phyloP scores from a whole-genome alignment of 2,113 vertebrate genomes.

The Spilogale gracilis region DNA sequence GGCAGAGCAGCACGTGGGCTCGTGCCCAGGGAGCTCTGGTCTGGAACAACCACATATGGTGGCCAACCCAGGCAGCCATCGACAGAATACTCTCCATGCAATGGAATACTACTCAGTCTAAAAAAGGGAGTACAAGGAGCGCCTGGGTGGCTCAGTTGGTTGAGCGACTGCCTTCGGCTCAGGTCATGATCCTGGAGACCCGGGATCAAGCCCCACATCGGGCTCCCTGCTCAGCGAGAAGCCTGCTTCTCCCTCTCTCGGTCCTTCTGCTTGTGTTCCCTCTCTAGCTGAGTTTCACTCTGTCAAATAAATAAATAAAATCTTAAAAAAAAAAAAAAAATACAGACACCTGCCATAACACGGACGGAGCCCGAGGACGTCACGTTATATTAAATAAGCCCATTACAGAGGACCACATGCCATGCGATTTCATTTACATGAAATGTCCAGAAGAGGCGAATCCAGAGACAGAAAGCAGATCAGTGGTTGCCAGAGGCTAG shows the following conservation, averaged over 20 bases:
- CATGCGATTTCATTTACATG: not conserved
- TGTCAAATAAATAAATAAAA: too few species aligned
- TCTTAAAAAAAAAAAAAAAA: too few species aligned
- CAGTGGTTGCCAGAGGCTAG: not conserved
- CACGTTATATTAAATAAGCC: fast-evolving
- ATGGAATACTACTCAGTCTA: not conserved
- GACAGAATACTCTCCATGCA: not conserved
- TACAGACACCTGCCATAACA: fast-evolving
- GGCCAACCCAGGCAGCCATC: not conserved
- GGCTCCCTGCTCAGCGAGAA: too few species aligned
- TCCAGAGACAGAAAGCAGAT: not conserved
- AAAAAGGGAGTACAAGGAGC: not conserved
- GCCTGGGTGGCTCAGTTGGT: too few species aligned
- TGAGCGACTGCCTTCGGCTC: too few species aligned
- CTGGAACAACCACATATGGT: not conserved
- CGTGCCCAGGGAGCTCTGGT: not conserved
- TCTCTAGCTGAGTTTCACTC: too few species aligned
- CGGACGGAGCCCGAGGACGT: not conserved
- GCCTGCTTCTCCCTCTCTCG: too few species aligned
- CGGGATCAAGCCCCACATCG: too few species aligned
- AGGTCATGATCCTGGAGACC: too few species aligned
- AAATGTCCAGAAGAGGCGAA: not conserved
- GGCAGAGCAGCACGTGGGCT: not conserved
- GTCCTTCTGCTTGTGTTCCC: too few species aligned
- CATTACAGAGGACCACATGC: not conserved